These are phyloP conservation scores for Trididemnum clinides DNA, from an alignment of 23 tunicate species.

Conservation along the genomic window DNA sequence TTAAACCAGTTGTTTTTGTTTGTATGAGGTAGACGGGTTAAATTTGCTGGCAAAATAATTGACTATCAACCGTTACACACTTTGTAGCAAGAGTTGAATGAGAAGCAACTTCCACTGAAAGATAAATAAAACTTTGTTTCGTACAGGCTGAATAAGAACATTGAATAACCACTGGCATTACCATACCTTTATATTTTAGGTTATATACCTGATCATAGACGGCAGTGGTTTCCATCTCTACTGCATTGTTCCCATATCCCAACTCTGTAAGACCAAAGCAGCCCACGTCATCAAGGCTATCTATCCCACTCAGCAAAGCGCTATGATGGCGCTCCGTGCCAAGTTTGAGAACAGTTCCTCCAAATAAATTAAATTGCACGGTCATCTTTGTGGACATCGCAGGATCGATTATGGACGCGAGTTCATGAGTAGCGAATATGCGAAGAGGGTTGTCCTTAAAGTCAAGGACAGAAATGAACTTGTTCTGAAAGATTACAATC, in stretches of 20 bases:
- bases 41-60: too few species aligned
- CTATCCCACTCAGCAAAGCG: constrained; percentile 76
- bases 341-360: constrained; percentile 93
- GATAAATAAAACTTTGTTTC: too few species aligned
- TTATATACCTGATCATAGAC: constrained; percentile 73
- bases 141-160: too few species aligned
- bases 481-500: constrained; percentile 28
- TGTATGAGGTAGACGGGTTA: too few species aligned
- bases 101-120: too few species aligned
- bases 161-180: too few species aligned
- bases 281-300: constrained; percentile 85
- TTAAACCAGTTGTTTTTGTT: too few species aligned
- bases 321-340: constrained; percentile 94
- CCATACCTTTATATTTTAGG: neutral
- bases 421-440: constrained; percentile 96
- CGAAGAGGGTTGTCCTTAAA: constrained; percentile 85
- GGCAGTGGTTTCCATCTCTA: constrained; percentile 99
- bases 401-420: constrained; percentile 92
- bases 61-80: too few species aligned
- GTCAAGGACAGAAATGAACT: constrained; percentile 90
- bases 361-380: constrained; percentile 97
- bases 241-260: constrained; percentile 96
- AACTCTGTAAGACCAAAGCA: constrained; percentile 97
- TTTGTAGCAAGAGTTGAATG: too few species aligned
- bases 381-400: constrained; percentile 98